A percentile compares a stretch with the other conserved stretches of the same genome.
Conservation (phyloP, 2,797 vertebrate genomes). For the Avahi laniger region DNA sequence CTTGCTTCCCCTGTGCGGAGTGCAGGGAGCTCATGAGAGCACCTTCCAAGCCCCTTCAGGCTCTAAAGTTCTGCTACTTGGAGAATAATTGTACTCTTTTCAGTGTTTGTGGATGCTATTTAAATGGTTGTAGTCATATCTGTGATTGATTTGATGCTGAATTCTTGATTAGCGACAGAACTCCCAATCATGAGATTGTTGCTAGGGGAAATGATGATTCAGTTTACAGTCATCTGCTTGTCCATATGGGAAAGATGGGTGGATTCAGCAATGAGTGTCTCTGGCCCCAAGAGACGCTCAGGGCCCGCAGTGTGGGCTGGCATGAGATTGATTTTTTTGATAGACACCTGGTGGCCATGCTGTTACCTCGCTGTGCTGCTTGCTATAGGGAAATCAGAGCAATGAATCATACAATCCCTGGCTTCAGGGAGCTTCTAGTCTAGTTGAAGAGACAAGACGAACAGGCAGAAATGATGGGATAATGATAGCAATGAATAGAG, state of each 20-base stretch:
- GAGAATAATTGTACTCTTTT: background rate
- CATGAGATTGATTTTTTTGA: background rate
- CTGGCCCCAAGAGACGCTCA: background rate
- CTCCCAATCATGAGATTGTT: background rate
- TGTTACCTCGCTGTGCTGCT: background rate
- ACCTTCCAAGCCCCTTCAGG: background rate
- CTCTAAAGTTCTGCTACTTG: background rate
- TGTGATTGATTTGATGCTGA: conserved; percentile 26
- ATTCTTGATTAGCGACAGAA: conserved; percentile 20
- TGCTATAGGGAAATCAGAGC: background rate
- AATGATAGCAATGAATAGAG: background rate
- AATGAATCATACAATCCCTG: background rate
- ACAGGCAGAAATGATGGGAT: background rate
- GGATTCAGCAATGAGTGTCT: background rate
- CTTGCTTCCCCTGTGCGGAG: background rate
- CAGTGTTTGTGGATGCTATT: background rate
- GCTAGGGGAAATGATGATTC: background rate
- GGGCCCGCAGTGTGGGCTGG: background rate
- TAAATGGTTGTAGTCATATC: background rate
- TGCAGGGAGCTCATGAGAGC: background rate
- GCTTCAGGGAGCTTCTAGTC: conserved; percentile 15
- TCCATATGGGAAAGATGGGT: background rate
- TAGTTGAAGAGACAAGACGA: background rate
- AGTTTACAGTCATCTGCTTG: background rate
- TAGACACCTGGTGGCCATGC: background rate